Percentiles rank a stretch among this genome's conserved stretches.
Conservation (phyloP, 2,797 vertebrate genomes). For the Neosalanx taihuensis region DNA sequence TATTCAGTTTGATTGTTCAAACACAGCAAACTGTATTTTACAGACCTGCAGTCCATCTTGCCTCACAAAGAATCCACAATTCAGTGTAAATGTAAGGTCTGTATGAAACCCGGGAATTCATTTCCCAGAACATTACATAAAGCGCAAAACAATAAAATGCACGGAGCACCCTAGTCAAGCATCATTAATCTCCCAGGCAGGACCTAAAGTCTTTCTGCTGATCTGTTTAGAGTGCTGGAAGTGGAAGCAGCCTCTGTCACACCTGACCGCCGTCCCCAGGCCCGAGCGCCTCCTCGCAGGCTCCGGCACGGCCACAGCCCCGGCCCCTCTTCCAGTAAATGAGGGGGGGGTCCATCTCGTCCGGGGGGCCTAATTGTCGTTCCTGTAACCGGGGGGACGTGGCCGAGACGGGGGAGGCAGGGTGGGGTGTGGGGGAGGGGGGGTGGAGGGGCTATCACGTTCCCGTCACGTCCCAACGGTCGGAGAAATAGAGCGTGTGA, state of each 20-base stretch:
- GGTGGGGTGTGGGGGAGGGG: constrained; percentile 40
- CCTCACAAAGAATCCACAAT: constrained; percentile 15
- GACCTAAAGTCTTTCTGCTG: constrained; percentile 26
- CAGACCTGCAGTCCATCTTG: background rate
- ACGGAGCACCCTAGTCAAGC: constrained; percentile 60
- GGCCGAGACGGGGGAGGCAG: constrained; percentile 30
- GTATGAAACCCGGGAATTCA: constrained; percentile 29
- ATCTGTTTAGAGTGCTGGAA: constrained; percentile 61
- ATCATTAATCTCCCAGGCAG: constrained; percentile 47
- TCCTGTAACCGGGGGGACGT: constrained; percentile 59
- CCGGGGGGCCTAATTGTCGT: constrained; percentile 71
- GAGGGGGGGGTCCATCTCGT: constrained; percentile 51
- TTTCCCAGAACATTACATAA: constrained; percentile 43
- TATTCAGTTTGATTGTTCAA: background rate
- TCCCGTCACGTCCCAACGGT: constrained; percentile 75
- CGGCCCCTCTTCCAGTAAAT: constrained; percentile 71
- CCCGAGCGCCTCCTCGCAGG: background rate
- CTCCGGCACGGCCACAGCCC: constrained; percentile 55
- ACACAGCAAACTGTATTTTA: background rate
- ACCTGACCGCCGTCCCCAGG: background rate
- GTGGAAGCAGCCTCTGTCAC: constrained; percentile 47
- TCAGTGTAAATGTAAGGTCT: constrained; percentile 11
- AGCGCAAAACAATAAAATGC: constrained; percentile 55
- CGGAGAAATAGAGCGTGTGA: constrained; percentile 76
- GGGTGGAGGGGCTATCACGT: constrained; percentile 57